Base-by-base conservation (phyloP, 2,888 invertebrate species). In the Meliscaeva auricollis region DNA sequence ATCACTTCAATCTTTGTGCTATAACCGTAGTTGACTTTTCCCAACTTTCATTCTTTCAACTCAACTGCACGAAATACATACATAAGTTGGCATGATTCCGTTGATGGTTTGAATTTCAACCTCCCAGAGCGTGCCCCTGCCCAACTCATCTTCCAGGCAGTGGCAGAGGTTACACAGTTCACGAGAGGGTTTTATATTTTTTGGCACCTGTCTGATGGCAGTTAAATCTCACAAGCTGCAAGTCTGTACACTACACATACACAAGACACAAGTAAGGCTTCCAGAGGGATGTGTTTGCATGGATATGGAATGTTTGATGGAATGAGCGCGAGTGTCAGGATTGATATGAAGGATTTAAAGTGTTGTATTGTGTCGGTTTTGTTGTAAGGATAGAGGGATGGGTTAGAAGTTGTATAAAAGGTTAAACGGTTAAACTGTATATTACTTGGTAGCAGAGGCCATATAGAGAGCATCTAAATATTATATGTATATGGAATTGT, bases 321-420 rank as follows among this genome's bases (percentile, higher is more conserved):
- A 26, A 26, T 6, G 22, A 41, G 60, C 22, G 30, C 32, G 46
- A 60, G 52, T 74, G 78, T 56, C 62, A 50, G 74, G 69, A 69
- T 74, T 74, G 83, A 83, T 83, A 50, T 69, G 35, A 69, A 60
- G 74, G 83, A 74, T 74, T 78, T 78, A 76, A 81, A 81, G 70
- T 76, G 77, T 69, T 64, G 48, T 68, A 62, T 56, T 46, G 64
- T 64, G 73, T 62, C 73, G 83, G 62, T 78, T 73, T 56, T 78
- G 46, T 32, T 30, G 46, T 17, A 62, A 78, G 73, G 32, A 44
- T 73, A 26, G 26, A 2, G 69, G 64, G 73, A 73, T 56, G 78
- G 77, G 46, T 22, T 62, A 68, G 68, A 77, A 38, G 68, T 52
- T 82, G 30, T 68, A 26, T 3, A 41, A 60, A 82, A 77, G 64